Conservation (phyloP, 1,140 invertebrate genomes). For the Mercenaria mercenaria region DNA sequence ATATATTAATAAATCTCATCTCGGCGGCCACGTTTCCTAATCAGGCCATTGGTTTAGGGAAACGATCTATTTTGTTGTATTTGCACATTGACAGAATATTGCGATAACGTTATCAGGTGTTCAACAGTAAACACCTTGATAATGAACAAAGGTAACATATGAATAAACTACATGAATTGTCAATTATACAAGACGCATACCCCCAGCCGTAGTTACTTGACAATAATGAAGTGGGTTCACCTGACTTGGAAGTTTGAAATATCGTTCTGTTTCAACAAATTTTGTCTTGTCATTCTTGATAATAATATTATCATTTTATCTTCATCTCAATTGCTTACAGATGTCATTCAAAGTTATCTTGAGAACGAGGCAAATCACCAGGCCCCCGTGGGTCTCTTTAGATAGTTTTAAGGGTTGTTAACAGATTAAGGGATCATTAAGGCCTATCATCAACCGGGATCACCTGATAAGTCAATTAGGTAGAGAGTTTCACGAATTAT, state of each 20-base stretch:
- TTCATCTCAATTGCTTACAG: conserved; percentile 49
- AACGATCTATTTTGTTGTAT: no score
- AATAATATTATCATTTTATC: conserved; percentile 48
- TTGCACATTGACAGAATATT: no score
- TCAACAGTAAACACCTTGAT: neutral
- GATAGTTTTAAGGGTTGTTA: conserved; percentile 57
- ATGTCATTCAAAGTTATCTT: conserved; percentile 35
- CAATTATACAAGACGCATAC: neutral
- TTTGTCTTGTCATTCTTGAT: conserved; percentile 56
- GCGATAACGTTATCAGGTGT: neutral
- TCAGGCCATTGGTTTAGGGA: no score
- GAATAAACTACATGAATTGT: neutral
- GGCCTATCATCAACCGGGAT: conserved; percentile 11
- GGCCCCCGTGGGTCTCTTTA: conserved; percentile 24
- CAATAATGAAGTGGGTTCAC: neutral
- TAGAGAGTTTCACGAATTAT: neutral
- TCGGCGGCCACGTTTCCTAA: no score
- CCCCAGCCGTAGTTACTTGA: neutral
- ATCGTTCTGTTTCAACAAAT: conserved; percentile 62
- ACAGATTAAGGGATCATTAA: conserved; percentile 63
- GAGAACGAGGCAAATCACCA: conserved; percentile 1
- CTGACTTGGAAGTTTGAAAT: conserved; percentile 31
- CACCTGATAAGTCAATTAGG: conserved; percentile 53
- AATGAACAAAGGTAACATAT: no score
- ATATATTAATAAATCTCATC: no score